Conservation (phyloP, 2,888 invertebrate genomes). For the Carpatolechia fugitivella region DNA sequence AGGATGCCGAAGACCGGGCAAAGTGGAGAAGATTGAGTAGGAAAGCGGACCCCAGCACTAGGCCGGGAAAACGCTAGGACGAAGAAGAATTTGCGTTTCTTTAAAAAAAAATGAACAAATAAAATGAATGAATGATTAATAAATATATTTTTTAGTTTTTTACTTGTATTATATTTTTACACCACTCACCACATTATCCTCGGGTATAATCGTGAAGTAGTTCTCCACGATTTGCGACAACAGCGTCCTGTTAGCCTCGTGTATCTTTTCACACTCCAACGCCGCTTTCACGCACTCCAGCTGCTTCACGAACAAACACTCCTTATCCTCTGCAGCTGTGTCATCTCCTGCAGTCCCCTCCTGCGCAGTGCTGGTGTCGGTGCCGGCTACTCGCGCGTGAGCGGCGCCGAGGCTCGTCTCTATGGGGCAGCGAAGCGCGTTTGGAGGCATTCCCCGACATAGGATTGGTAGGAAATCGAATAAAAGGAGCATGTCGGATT, state of each 20-base stretch:
- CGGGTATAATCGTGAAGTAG: conserved; percentile 60
- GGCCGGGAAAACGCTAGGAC: no score
- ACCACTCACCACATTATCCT: conserved; percentile 63
- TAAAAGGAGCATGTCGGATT: conserved; percentile 62
- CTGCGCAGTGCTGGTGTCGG: conserved; percentile 30
- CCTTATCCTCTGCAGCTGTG: conserved; percentile 26
- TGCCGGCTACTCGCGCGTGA: conserved; percentile 31
- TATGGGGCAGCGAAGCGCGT: conserved; percentile 74
- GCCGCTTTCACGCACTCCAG: conserved; percentile 54
- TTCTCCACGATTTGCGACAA: conserved; percentile 70
- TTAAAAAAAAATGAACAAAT: no score
- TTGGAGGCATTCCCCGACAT: conserved; percentile 79
- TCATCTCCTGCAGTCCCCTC: background rate
- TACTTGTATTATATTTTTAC: no score
- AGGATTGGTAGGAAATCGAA: conserved; percentile 76
- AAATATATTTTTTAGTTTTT: no score
- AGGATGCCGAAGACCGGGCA: no score
- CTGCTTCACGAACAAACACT: conserved; percentile 44
- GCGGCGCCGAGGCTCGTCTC: conserved; percentile 68
- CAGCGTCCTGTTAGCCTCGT: conserved; percentile 79
- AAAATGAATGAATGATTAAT: no score
- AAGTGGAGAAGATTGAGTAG: no score
- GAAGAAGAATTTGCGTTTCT: no score
- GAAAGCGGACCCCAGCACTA: no score
- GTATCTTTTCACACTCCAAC: conserved; percentile 73